Conservation (phyloP, 1,140 invertebrate genomes). For the Drosophila insularis region DNA sequence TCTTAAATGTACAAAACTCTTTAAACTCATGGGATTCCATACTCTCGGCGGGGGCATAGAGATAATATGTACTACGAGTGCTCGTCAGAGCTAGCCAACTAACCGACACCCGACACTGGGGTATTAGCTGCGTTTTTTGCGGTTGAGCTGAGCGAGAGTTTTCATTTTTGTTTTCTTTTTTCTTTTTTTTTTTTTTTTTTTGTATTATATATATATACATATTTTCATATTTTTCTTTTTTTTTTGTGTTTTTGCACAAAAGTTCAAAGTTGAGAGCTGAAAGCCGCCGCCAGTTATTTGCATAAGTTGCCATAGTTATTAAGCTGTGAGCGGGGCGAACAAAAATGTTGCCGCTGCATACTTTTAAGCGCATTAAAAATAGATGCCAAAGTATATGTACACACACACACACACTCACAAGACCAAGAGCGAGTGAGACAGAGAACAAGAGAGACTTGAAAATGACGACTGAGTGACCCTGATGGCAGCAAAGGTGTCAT, state of each 20-base stretch:
- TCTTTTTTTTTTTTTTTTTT: neutral
- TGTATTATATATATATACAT: neutral
- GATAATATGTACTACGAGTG: slow-evolving; percentile 15
- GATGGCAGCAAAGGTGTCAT: slow-evolving; percentile 47
- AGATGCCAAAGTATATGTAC: slow-evolving; percentile 40
- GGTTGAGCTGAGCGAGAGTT: slow-evolving; percentile 52
- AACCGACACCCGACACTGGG: slow-evolving; percentile 32
- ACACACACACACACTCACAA: slow-evolving; percentile 12
- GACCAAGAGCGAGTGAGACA: neutral
- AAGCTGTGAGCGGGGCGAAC: slow-evolving; percentile 47
- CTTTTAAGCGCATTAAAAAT: slow-evolving; percentile 75
- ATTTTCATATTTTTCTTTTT: neutral
- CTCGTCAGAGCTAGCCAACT: slow-evolving; percentile 13
- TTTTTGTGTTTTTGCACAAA: slow-evolving; percentile 14
- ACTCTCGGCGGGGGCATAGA: neutral
- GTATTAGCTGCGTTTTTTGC: slow-evolving; percentile 74
- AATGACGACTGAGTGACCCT: slow-evolving; percentile 8
- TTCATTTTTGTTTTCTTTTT: slow-evolving; percentile 4
- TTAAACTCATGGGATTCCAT: slow-evolving; percentile 1
- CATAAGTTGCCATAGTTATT: slow-evolving; percentile 79
- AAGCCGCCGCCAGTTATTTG: slow-evolving; percentile 66
- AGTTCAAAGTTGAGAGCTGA: slow-evolving; percentile 54
- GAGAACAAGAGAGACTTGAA: neutral
- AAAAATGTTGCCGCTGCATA: slow-evolving; percentile 57
- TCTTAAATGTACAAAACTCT: slow-evolving; percentile 3